Evolutionary conservation across 2,797 vertebrate species (phyloP), one percentile per base, ranked within the genome.

Genomic region (Argya squamiceps): DNA sequence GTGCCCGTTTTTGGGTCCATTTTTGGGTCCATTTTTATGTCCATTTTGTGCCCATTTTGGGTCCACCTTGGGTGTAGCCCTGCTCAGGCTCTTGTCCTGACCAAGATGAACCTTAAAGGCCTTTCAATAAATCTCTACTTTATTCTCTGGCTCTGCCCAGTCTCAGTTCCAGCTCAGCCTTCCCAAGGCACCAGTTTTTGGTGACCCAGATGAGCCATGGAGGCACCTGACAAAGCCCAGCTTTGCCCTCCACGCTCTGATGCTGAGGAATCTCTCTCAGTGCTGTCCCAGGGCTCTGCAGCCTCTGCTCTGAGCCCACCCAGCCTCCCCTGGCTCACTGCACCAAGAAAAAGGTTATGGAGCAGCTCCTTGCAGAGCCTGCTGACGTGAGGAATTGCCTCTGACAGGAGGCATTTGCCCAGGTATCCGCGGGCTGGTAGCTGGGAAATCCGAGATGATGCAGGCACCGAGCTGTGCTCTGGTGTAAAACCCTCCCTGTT

Each of bases 371-470:
- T 8, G 52, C 55, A 5, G 86, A 44, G 36, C 70, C 71, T 59
- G 69, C 37, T 49, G 94, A n/a, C 9, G 6, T 89, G 81, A 96
- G 95, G 69, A 29, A 96, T 95, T 1, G 29, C 65, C 19, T 92
- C 87, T 94, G 96, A 96, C 96, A 96, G 96, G 15, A 1, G 22
- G 59, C 20, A 0, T 50, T 94, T 82, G 91, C 87, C 78, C 34
- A 92, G 89, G 89, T 95, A 65, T 20, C 55, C 81, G 21, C 53
- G 55, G 81, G 6, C 84, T 62, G 21, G 44, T 4, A 18, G 52
- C 91, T n/a, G 79, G 59, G 74, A 68, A 73, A 89, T 46, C 47
- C 4, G 53, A 11, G 46, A 8, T 58, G 93, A 85, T 87, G 59
- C 46, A 46, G 46, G 22, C 46, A 23, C 46, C 22, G 53, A n/a